Base-by-base conservation (phyloP, 2,888 invertebrate species). In the Cyclophora punctaria region DNA sequence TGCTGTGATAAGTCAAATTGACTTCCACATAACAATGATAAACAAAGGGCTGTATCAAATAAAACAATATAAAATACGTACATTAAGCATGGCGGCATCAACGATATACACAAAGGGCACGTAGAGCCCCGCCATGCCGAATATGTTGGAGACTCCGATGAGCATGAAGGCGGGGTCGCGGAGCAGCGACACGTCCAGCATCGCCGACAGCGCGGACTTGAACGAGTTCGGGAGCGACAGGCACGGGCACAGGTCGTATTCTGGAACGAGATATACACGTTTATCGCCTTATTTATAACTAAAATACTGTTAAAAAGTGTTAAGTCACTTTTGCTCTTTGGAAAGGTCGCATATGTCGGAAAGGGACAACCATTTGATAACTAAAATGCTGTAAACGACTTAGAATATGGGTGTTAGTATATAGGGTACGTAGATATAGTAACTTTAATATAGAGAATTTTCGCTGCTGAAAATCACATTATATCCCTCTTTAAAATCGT, bases 121-220 rank as follows among this genome's bases (percentile, higher is more conserved):
- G 81, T 98, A 98, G 50, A 98, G 92, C 60, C 98, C 98, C 49
- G 98, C 95, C 95, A 99, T 98, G 66, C 98, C 99, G 78, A 99
- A 96, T 52, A 99, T 90, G 80, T 98, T 98, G 58, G 97, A 97
- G 49, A 98, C 91, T 54, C 96, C 96, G 70, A 98, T 96, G 49
- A 98, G 87, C 90, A 97, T 93, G 83, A 98, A 96, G 52, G 96
- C 95, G 3, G 96, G 95, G 86, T 98, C 94, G 59, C 93, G 94
- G 51, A 98, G 89, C 49, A 98, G 84, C 48, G 95, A 94, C 66
- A 97, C 91, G 83, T 98, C 98, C 90, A 98, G 86, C 97, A 98
- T 97, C 50, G 96, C 95, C 49, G 92, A 90, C 44, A 98, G 86
- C 35, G 95, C 95, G 3, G 93, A 92, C 74, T 94, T 96, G 78